A percentile compares a stretch with the other conserved stretches of the same genome.
Conservation (phyloP, 1,140 invertebrate species). For the Drosophila kikkawai region DNA sequence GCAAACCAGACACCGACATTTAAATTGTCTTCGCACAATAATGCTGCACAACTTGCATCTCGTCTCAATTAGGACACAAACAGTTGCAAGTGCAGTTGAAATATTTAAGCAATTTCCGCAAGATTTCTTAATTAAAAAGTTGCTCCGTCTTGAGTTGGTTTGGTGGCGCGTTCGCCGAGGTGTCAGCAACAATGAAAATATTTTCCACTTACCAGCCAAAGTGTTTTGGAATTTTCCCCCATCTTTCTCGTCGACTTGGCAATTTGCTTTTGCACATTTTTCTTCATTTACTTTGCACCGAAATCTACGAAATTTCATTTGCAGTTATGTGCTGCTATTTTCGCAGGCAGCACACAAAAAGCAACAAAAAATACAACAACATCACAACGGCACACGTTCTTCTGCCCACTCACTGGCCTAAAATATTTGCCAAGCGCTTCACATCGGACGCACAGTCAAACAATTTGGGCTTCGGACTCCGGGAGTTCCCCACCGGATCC, state of each 20-base stretch:
- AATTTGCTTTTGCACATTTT: conserved; percentile 81
- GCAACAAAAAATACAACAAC: conserved; percentile 4
- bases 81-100: conserved; percentile 67
- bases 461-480: conserved; percentile 53
- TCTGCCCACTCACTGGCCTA: conserved; percentile 49
- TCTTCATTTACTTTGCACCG: conserved; percentile 78
- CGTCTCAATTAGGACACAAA: conserved; percentile 74
- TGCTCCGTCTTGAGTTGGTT: conserved; percentile 40
- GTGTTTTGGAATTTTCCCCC: conserved; percentile 47
- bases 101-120: conserved; percentile 78
- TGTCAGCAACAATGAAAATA: conserved; percentile 83
- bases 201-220: conserved; percentile 67
- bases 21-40: conserved; percentile 17
- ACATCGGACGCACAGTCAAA: conserved; percentile 76
- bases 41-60: conserved; percentile 12
- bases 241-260: conserved; percentile 31
- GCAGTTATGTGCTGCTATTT: conserved; percentile 78
- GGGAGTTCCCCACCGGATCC: conserved; percentile 1
- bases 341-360: conserved; percentile 49
- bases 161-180: conserved; percentile 49
- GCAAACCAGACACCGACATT: conserved; percentile 7
- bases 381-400: conserved; percentile 39
- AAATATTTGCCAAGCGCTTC: conserved; percentile 80
- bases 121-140: conserved; percentile 83
- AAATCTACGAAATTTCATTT: conserved; percentile 82